Evolutionary conservation across 1,140 invertebrate genomes (phyloP), one percentile per base, ranked within the genome.

Genomic region (Drosophila repletoides): DNA sequence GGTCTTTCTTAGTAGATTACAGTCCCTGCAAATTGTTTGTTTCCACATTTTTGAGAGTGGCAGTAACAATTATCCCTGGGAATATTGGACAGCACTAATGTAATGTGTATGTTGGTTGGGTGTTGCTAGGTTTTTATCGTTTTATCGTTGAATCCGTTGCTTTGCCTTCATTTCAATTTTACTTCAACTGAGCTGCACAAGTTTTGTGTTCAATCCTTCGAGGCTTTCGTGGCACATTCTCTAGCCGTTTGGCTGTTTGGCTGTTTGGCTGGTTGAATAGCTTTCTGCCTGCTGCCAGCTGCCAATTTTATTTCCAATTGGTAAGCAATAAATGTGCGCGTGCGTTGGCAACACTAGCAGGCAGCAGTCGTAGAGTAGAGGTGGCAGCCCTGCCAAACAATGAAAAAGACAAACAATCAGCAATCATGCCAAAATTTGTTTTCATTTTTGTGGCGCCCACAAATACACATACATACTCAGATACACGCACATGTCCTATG

Each of bases 361-460:
- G 14, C 33, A 38, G 10, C 34, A 34, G 33, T 52, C 33, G 10
- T 22, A 45, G 5, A 21, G 24, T 19, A 58, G 33, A 53, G 29
- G 26, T 56, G 38, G 60, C 74, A 55, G 60, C 61, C 59, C 55
- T 75, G 71, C 81, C 80, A 86, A 86, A 87, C 80, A 86, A 86
- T 86, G 80, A 80, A 86, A 84, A 86, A 86, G 80, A 86, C 80
- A 86, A 86, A 86, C 80, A 86, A 86, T 86, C 80, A 86, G 80
- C 80, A 86, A 86, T 86, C 80, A 86, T 86, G 80, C 80, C 80
- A 86, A 86, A 86, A 86, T 86, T 86, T 86, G 81, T 86, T 86
- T 86, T 86, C 81, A 86, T 86, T 86, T 86, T 86, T 86, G 80
- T 76, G 81, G 80, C 80, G 63, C 80, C 61, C 71, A 55, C 74